Evolutionary conservation across 2,113 vertebrate genomes (phyloP).

Genomic region (Serinus canaria): DNA sequence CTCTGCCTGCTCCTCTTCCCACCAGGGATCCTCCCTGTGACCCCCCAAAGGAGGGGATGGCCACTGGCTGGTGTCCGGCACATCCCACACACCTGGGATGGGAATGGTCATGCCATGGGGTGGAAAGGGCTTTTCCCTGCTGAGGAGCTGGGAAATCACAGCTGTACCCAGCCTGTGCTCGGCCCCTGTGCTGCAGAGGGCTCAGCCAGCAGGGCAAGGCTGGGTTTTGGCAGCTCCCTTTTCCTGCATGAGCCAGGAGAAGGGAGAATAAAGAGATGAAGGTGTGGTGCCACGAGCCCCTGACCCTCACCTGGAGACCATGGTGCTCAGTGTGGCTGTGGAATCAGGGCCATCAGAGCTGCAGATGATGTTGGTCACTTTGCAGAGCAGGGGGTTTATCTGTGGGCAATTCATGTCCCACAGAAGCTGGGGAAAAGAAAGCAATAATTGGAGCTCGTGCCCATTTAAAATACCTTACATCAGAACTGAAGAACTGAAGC

Average conservation of each 20-base stretch:
- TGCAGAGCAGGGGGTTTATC: slow-evolving; percentile 22
- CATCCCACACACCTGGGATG: fast-evolving
- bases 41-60: fast-evolving
- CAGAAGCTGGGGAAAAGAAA: slow-evolving; percentile 16
- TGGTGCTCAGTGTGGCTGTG: fast-evolving
- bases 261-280: not conserved
- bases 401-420: slow-evolving; percentile 27
- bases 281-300: fast-evolving
- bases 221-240: not conserved
- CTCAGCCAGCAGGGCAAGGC: not conserved
- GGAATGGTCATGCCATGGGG: fast-evolving
- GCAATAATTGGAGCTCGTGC: slow-evolving; percentile 22
- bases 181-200: fast-evolving
- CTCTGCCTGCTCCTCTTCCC: not conserved
- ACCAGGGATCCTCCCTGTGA: not conserved
- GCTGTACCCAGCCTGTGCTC: fast-evolving
- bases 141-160: fast-evolving
- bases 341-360: not conserved
- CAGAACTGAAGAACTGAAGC: slow-evolving; percentile 37
- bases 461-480: slow-evolving; percentile 53
- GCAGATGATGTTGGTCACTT: not conserved
- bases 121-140: not conserved
- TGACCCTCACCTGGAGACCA: not conserved
- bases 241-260: not conserved
- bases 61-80: fast-evolving